Conservation (phyloP, 2,888 invertebrate species). For the Noctua fimbriata region DNA sequence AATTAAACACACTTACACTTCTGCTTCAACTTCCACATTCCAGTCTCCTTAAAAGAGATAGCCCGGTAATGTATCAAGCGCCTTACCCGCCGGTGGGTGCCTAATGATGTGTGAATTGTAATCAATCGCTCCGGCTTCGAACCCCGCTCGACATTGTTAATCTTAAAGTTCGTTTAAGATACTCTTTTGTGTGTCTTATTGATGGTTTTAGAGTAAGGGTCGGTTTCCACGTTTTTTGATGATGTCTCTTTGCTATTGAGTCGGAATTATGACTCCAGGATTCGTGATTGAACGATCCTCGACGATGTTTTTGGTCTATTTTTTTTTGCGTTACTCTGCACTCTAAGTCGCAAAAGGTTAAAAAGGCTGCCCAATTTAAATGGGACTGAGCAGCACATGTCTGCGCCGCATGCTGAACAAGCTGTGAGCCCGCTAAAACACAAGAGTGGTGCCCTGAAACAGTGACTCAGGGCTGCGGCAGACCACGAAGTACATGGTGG, state of each 20-base stretch:
- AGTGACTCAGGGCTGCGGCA: neutral
- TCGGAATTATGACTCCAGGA: conserved; percentile 17
- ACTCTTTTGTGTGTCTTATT: conserved; percentile 65
- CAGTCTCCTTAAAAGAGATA: conserved; percentile 69
- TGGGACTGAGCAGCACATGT: neutral
- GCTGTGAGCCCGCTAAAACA: neutral
- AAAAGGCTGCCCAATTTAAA: neutral
- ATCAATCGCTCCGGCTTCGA: conserved; percentile 72
- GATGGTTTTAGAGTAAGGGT: conserved; percentile 53
- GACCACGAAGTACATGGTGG: neutral
- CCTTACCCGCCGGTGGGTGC: conserved; percentile 70
- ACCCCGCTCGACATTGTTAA: conserved; percentile 68
- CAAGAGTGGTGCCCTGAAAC: neutral
- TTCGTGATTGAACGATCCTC: conserved; percentile 1
- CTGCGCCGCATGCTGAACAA: neutral
- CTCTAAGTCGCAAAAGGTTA: neutral
- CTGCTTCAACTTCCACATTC: conserved; percentile 44
- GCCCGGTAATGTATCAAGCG: conserved; percentile 70
- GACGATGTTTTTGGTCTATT: neutral
- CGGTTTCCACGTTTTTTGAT: conserved; percentile 41
- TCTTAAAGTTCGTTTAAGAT: conserved; percentile 69
- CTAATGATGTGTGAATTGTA: conserved; percentile 79
- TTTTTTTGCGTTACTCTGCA: neutral
- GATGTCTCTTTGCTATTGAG: conserved; percentile 24
- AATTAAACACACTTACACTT: conserved; percentile 23